Percentiles rank a stretch among this genome's conserved stretches.
Evolutionary conservation across 2,797 vertebrate species (phyloP).

Genomic region (Sebastes umbrosus): DNA sequence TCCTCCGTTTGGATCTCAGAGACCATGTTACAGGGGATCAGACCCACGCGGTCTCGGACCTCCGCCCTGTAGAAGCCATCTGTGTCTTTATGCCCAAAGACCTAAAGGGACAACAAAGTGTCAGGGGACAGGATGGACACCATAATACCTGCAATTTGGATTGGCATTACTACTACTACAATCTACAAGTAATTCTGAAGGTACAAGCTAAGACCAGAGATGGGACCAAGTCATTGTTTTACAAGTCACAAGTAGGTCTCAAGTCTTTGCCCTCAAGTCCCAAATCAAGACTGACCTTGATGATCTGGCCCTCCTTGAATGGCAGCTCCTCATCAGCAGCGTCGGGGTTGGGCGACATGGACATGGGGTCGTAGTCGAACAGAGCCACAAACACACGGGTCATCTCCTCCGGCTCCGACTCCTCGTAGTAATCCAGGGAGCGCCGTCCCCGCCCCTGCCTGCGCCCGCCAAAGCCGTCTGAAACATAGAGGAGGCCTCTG

Average conservation of each 20-base stretch:
- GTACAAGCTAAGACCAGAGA: background rate
- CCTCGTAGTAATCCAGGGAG: constrained; percentile 91
- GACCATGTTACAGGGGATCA: constrained; percentile 99
- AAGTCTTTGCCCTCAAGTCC: background rate
- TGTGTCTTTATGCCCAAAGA: constrained; percentile 94
- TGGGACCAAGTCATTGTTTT: no score
- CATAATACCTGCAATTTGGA: background rate
- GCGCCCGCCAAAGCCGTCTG: constrained; percentile 89
- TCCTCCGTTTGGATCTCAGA: constrained; percentile 97
- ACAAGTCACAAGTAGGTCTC: background rate
- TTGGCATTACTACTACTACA: background rate
- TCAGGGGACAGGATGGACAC: background rate
- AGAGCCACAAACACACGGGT: constrained; percentile 95
- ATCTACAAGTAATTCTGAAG: background rate
- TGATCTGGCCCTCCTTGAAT: constrained; percentile 98
- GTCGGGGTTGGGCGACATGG: constrained; percentile 98
- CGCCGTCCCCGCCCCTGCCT: constrained; percentile 80
- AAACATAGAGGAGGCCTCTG: constrained; percentile 78
- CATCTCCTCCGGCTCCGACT: constrained; percentile 89
- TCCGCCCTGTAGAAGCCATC: constrained; percentile 97
- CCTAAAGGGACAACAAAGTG: constrained; percentile 74
- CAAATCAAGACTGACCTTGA: constrained; percentile 81
- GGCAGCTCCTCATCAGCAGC: constrained; percentile 96
- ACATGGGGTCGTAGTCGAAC: constrained; percentile 96
- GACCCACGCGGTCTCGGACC: constrained; percentile 88